These are phyloP conservation scores for Chascanopsetta lugubris DNA, from an alignment of 2,113 vertebrate genomes.

Conservation along the genomic window DNA sequence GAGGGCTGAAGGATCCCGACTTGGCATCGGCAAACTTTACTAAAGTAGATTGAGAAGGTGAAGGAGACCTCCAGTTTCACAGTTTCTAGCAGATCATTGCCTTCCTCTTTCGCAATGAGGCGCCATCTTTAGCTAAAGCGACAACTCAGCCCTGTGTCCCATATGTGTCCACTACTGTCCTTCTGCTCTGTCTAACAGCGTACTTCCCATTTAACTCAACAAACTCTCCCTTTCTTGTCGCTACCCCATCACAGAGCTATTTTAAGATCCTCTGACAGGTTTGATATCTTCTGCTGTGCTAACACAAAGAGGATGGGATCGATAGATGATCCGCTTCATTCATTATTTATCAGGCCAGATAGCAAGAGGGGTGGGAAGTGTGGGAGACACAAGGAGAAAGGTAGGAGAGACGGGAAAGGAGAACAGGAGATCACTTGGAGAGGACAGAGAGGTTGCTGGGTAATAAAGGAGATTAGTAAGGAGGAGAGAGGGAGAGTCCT, in stretches of 20 bases:
- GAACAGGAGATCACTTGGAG: constrained; percentile 53
- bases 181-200: constrained; percentile 12
- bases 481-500: constrained; percentile 31
- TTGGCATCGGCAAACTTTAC: constrained; percentile 34
- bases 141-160: constrained; percentile 30
- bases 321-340: constrained; percentile 81
- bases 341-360: constrained; percentile 79
- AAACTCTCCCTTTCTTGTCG: constrained; percentile 40
- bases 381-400: constrained; percentile 56
- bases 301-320: constrained; percentile 75
- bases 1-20: constrained; percentile 44
- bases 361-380: constrained; percentile 63
- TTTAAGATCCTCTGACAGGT: constrained; percentile 75
- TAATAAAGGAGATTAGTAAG: constrained; percentile 55
- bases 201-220: constrained; percentile 33
- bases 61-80: constrained; percentile 53
- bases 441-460: constrained; percentile 56
- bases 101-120: constrained; percentile 54
- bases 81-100: constrained; percentile 65
- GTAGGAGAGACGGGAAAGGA: constrained; percentile 52
- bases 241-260: constrained; percentile 53
- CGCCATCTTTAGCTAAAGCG: constrained; percentile 38
- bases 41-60: constrained; percentile 50
- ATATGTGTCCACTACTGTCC: constrained; percentile 4
- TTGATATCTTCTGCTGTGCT: constrained; percentile 77